Conservation (phyloP, 2,888 invertebrate species). For the Frankliniella fusca region DNA sequence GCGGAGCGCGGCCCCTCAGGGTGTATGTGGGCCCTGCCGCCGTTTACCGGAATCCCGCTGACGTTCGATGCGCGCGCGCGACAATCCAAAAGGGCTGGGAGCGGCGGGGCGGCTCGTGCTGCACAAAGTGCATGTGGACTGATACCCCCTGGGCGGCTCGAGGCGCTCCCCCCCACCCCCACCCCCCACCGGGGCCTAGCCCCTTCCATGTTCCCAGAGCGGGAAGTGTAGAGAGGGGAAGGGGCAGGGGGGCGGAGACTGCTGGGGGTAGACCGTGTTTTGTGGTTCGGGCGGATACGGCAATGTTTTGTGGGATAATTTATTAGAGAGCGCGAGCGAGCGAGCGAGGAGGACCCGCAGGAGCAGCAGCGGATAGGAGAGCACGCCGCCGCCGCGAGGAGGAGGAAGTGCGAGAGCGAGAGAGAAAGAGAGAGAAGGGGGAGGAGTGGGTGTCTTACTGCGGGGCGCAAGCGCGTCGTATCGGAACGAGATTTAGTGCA, state of each 20-base stretch:
- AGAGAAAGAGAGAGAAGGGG: neutral
- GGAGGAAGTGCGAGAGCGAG: neutral
- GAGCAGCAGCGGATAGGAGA: neutral
- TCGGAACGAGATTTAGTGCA: conserved; percentile 26
- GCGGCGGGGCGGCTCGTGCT: too few species aligned
- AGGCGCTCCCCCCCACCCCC: neutral
- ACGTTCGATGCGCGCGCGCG: neutral
- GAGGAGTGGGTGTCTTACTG: neutral
- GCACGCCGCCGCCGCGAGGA: neutral
- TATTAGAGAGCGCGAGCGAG: neutral
- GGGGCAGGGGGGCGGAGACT: neutral
- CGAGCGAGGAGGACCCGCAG: neutral
- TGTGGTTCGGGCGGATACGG: conserved; percentile 18
- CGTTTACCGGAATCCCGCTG: neutral
- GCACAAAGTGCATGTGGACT: too few species aligned
- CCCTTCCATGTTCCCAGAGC: neutral
- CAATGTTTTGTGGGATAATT: conserved; percentile 26
- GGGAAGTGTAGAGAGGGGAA: neutral
- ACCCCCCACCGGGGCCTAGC: neutral
- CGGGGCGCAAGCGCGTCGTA: neutral
- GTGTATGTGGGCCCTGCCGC: neutral
- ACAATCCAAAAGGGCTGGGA: too few species aligned
- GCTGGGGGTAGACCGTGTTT: neutral
- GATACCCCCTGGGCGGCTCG: neutral
- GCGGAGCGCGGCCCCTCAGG: too few species aligned